phyloP scores from a whole-genome alignment of 2,113 vertebrate genomes.

The Gavialis gangeticus region DNA sequence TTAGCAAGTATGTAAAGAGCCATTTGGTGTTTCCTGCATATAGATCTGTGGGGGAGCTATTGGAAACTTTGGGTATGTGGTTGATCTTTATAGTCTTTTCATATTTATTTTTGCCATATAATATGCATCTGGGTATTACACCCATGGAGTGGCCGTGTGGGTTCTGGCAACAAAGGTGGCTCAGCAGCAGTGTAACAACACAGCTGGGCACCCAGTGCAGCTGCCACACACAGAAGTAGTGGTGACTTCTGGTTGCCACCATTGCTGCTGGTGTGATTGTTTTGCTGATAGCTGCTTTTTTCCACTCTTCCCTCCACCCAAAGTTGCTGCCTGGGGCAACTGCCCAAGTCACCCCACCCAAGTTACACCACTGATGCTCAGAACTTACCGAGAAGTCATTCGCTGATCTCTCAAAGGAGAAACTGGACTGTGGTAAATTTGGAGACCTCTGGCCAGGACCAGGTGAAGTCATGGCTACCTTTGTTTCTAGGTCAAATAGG shows the following conservation, averaged over 20 bases:
- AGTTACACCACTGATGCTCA: not conserved
- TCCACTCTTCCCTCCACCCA: too few species aligned
- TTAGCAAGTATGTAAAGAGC: not conserved
- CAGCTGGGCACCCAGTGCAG: too few species aligned
- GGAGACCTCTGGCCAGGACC: not conserved
- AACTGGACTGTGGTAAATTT: not conserved
- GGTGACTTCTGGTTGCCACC: too few species aligned
- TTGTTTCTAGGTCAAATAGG: not conserved
- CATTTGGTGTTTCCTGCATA: not conserved
- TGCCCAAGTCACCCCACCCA: too few species aligned
- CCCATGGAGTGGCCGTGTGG: not conserved
- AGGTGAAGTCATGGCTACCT: not conserved
- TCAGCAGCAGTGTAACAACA: too few species aligned
- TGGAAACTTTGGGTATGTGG: not conserved
- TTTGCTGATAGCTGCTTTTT: too few species aligned
- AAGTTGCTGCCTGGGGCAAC: too few species aligned
- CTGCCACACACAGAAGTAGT: too few species aligned
- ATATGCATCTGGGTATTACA: not conserved
- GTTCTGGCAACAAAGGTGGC: not conserved
- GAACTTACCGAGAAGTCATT: constrained; percentile 36
- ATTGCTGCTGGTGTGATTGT: too few species aligned
- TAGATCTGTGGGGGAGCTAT: not conserved
- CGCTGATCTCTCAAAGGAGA: not conserved
- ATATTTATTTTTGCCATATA: too few species aligned
- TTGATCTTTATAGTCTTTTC: too few species aligned